phyloP scores from a whole-genome alignment of 2,113 vertebrate genomes.

The Scalopus aquaticus region DNA sequence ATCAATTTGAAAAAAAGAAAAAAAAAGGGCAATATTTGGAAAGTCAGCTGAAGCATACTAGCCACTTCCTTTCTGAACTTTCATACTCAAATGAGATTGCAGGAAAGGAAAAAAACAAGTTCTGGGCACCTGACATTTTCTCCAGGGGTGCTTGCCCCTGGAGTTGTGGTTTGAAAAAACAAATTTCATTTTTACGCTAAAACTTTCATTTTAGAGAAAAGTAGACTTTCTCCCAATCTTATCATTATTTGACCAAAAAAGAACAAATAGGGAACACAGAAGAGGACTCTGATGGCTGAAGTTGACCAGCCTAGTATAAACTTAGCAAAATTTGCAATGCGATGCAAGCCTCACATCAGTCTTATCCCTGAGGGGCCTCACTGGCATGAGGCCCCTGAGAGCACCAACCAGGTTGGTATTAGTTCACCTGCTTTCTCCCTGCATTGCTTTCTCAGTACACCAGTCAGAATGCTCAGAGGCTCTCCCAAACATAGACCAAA shows the following conservation, averaged over 20 bases:
- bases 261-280: background rate
- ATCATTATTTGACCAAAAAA: background rate
- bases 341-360: background rate
- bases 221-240: background rate
- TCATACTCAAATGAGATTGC: background rate
- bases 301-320: background rate
- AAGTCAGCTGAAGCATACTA: background rate
- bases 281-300: background rate
- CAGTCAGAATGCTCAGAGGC: background rate
- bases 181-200: background rate
- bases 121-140: background rate
- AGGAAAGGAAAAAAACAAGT: background rate
- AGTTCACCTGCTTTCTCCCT: no score
- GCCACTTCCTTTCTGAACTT: background rate
- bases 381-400: background rate
- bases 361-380: background rate
- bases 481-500: background rate
- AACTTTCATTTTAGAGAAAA: background rate
- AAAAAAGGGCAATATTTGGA: background rate
- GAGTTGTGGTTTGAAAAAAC: background rate
- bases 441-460: background rate
- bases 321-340: background rate
- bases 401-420: background rate
- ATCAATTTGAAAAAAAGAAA: background rate
- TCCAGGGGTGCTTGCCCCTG: background rate